phyloP scores from a whole-genome alignment of 2,797 vertebrate genomes.

The Diglossa cyanea region DNA sequence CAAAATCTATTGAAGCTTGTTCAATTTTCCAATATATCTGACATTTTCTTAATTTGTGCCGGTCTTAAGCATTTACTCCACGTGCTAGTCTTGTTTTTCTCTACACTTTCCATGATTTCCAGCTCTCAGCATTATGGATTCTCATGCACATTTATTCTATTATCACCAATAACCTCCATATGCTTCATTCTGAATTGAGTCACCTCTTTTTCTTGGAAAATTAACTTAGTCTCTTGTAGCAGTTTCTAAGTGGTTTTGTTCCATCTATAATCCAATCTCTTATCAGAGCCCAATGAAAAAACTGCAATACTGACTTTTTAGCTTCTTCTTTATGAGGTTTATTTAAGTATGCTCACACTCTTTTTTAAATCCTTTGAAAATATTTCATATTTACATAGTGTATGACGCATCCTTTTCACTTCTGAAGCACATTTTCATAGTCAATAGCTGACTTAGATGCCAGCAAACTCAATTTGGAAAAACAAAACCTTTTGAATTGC shows the following conservation, averaged over 20 bases:
- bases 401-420: neutral
- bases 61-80: neutral
- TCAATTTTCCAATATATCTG: neutral
- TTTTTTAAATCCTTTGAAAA: neutral
- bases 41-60: neutral
- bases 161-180: neutral
- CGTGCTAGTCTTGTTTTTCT: neutral
- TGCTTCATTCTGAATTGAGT: neutral
- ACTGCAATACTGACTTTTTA: neutral
- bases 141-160: neutral
- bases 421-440: neutral
- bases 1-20: neutral
- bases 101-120: neutral
- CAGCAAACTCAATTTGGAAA: neutral
- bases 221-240: neutral
- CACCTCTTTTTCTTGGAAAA: constrained; percentile 14
- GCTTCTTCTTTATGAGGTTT: neutral
- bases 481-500: neutral
- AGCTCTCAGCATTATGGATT: neutral
- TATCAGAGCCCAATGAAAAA: neutral
- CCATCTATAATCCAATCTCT: neutral
- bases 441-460: neutral
- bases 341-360: neutral
- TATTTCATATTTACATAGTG: neutral
- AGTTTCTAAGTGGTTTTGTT: neutral